Percentiles rank a stretch among this genome's conserved stretches.
Evolutionary conservation across 2,113 vertebrate genomes (phyloP).

Genomic region (Calidris pygmaea): DNA sequence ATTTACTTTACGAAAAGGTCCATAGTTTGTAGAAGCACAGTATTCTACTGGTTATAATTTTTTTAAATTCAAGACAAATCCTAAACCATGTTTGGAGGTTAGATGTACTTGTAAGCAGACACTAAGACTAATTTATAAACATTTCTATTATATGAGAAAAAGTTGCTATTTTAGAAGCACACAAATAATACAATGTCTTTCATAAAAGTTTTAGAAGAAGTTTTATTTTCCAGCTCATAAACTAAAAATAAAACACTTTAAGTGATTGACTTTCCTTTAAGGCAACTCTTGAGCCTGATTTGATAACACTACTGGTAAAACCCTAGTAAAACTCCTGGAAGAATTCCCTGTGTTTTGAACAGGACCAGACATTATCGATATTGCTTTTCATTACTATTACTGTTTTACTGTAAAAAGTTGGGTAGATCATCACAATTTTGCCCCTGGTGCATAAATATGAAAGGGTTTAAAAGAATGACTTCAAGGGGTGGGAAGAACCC

Average conservation of each 20-base stretch:
- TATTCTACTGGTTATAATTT: neutral
- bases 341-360: neutral
- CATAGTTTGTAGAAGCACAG: neutral
- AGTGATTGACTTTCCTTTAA: slow-evolving; percentile 21
- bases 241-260: slow-evolving; percentile 24
- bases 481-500: neutral
- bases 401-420: neutral
- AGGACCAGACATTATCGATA: neutral
- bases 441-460: neutral
- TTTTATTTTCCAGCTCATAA: slow-evolving; percentile 23
- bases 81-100: neutral
- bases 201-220: neutral
- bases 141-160: neutral
- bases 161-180: slow-evolving; percentile 12
- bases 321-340: slow-evolving; percentile 2
- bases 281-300: neutral
- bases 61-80: neutral
- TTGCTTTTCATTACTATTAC: neutral
- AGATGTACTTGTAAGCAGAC: neutral
- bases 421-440: neutral
- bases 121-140: neutral
- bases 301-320: neutral
- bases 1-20: neutral
- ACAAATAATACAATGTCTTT: neutral
- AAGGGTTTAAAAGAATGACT: neutral